phyloP scores from a whole-genome alignment of 1,140 invertebrate genomes.

The Camponotus vicinus region DNA sequence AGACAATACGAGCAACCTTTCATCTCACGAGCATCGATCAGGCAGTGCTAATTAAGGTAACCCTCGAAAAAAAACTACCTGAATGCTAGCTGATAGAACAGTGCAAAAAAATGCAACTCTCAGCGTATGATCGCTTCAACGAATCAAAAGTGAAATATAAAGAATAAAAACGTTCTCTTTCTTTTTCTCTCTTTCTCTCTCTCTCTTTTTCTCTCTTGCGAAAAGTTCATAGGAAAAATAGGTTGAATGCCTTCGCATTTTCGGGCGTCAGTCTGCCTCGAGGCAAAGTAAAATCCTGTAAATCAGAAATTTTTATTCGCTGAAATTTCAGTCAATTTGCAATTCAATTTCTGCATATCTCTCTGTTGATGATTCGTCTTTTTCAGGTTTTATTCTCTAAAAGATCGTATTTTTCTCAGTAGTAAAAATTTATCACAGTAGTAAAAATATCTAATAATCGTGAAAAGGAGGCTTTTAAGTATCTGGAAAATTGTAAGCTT shows the following conservation, averaged over 20 bases:
- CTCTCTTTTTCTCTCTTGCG: neutral
- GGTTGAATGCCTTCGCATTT: conserved; percentile 30
- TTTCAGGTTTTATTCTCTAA: conserved; percentile 7
- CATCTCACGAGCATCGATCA: conserved; percentile 52
- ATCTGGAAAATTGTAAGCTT: neutral
- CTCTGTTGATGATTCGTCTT: conserved; percentile 32
- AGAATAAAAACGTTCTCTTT: conserved; percentile 16
- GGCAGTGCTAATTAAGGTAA: conserved; percentile 59
- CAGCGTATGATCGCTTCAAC: conserved; percentile 10
- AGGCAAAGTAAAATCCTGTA: conserved; percentile 51
- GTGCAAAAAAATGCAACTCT: conserved; percentile 44
- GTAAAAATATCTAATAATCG: conserved; percentile 23
- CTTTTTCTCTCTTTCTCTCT: no score
- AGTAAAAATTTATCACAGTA: neutral
- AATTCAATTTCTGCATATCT: conserved; percentile 47
- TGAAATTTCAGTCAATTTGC: conserved; percentile 47
- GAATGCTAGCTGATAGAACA: conserved; percentile 44
- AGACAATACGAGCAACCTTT: conserved; percentile 43
- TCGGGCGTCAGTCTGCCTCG: conserved; percentile 8
- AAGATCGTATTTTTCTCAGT: conserved; percentile 20
- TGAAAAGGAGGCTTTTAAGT: neutral
- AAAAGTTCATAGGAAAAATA: conserved; percentile 50
- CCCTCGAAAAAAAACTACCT: conserved; percentile 35
- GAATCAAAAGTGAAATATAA: conserved; percentile 53
- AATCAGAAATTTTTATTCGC: conserved; percentile 57